Evolutionary conservation across 2,797 vertebrate species (phyloP).

Genomic region (Pantherophis alleghaniensis): DNA sequence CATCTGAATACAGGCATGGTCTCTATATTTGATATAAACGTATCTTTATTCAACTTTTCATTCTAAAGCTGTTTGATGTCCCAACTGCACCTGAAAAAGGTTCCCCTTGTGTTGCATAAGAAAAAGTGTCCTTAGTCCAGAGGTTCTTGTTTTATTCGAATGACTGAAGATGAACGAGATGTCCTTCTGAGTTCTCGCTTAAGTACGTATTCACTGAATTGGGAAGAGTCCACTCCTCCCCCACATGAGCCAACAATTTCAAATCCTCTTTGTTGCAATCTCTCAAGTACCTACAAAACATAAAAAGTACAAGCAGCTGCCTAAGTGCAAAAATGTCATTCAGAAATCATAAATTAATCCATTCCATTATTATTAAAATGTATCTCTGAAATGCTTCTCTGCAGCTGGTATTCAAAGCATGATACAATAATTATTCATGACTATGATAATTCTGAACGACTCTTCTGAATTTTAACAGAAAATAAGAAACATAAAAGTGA

Average conservation of each 20-base stretch:
- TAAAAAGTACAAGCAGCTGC: conserved; percentile 19
- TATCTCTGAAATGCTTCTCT: neutral
- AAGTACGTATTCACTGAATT: conserved; percentile 98
- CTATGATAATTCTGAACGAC: neutral
- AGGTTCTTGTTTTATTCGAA: conserved; percentile 99
- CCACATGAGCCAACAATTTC: conserved; percentile 95
- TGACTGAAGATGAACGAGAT: conserved; percentile 89
- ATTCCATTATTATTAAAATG: neutral
- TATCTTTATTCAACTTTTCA: conserved; percentile 74
- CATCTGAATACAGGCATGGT: conserved; percentile 77
- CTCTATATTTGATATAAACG: conserved; percentile 76
- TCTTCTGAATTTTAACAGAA: neutral
- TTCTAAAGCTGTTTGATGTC: conserved; percentile 72
- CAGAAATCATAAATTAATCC: neutral
- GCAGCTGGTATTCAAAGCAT: neutral
- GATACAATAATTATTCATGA: neutral
- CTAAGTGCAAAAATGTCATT: neutral
- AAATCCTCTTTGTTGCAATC: conserved; percentile 95
- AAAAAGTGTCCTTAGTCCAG: conserved; percentile 86
- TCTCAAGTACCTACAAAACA: conserved; percentile 86
- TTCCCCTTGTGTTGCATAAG: conserved; percentile 60
- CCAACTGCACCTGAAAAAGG: conserved; percentile 69
- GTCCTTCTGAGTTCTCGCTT: conserved; percentile 93
- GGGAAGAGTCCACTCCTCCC: conserved; percentile 96
- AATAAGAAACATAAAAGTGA: neutral